Evolutionary conservation across 1,140 invertebrate species (phyloP).

Genomic region (Drosophila quadrilineata): DNA sequence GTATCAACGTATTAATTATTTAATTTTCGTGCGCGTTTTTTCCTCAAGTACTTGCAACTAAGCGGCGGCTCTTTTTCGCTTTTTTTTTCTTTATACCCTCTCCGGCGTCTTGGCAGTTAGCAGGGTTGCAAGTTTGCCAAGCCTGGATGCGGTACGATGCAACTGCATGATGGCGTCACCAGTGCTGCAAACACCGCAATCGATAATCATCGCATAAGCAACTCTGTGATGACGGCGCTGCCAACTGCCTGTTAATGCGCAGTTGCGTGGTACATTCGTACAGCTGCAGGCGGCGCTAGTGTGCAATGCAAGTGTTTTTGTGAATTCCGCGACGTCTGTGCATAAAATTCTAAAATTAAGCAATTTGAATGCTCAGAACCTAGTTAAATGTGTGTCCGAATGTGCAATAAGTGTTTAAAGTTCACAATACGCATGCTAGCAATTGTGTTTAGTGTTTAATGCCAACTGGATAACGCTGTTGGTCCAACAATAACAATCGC

Average conservation of each 20-base stretch:
- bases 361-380: conserved; percentile 16
- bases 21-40: conserved; percentile 35
- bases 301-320: conserved; percentile 45
- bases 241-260: conserved; percentile 6
- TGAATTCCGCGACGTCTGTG: conserved; percentile 64
- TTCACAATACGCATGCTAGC: conserved; percentile 1
- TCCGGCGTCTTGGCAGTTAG: conserved; percentile 59
- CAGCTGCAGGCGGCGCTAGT: conserved; percentile 45
- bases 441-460: conserved; percentile 25
- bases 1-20: neutral
- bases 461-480: conserved; percentile 43
- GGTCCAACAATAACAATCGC: conserved; percentile 66
- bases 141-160: conserved; percentile 18
- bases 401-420: conserved; percentile 45
- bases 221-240: conserved; percentile 4
- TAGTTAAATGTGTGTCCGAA: conserved; percentile 17
- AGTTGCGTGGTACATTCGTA: conserved; percentile 6
- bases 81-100: conserved; percentile 58
- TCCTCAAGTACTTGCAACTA: conserved; percentile 3
- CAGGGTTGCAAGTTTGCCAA: conserved; percentile 51
- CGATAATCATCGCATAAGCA: neutral
- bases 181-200: neutral
- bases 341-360: conserved; percentile 52
- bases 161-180: conserved; percentile 15
- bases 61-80: conserved; percentile 26